Evolutionary conservation across 2,888 invertebrate species (phyloP).

Genomic region (Sinelater perroti): DNA sequence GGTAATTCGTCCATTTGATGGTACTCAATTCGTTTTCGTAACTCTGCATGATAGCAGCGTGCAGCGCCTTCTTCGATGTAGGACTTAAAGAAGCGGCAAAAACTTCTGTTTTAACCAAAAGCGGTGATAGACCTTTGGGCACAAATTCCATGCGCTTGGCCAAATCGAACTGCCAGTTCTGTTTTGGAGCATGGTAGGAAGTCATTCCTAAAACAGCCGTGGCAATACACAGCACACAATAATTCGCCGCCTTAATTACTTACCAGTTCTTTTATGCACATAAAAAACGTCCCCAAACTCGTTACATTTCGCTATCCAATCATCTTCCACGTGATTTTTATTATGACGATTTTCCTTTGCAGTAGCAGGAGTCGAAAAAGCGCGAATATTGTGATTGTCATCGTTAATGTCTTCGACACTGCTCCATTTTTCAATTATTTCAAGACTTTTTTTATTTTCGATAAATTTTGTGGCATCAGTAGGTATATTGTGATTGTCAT

Average conservation of each 20-base stretch:
- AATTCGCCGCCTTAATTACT: conserved; percentile 26
- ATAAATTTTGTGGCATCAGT: no score
- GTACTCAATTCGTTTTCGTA: conserved; percentile 53
- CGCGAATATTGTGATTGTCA: no score
- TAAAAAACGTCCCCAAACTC: conserved; percentile 48
- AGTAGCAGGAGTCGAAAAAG: no score
- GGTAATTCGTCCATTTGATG: conserved; percentile 57
- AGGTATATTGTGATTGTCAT: not conserved
- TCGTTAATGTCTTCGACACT: no score
- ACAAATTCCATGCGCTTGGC: conserved; percentile 63
- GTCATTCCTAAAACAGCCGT: conserved; percentile 49
- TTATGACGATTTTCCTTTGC: not conserved
- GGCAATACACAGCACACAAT: not conserved
- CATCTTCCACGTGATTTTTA: conserved; percentile 17
- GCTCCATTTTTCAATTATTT: not conserved
- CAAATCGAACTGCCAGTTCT: conserved; percentile 55
- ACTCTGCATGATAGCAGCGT: conserved; percentile 52
- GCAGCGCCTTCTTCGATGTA: conserved; percentile 51
- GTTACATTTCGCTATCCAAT: conserved; percentile 46
- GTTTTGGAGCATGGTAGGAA: conserved; percentile 43
- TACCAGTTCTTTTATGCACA: conserved; percentile 51
- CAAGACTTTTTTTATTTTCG: not conserved
- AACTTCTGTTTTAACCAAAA: conserved; percentile 58
- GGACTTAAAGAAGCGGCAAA: conserved; percentile 51
- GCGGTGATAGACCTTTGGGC: conserved; percentile 70